phyloP scores from a whole-genome alignment of 2,113 vertebrate species.

The Daphoenositta chrysoptera region DNA sequence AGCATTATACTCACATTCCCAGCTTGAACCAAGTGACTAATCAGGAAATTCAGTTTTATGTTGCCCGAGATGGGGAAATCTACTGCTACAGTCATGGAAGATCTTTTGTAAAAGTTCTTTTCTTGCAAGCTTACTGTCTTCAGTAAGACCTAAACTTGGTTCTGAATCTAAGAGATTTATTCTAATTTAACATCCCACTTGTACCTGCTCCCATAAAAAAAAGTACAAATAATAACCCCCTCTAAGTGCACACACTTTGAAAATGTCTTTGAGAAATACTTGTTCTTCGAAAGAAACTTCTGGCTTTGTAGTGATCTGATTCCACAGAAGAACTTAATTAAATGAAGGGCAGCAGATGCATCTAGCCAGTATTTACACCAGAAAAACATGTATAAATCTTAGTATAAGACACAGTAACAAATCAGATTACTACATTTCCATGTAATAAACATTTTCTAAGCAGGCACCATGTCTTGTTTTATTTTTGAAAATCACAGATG shows the following conservation, averaged over 20 bases:
- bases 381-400: not conserved
- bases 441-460: not conserved
- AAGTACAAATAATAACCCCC: not conserved
- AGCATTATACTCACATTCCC: not conserved
- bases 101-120: not conserved
- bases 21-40: not conserved
- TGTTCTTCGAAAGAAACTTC: not conserved
- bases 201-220: not conserved
- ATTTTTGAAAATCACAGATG: not conserved
- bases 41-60: not conserved
- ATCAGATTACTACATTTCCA: not conserved
- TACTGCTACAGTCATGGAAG: not conserved
- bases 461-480: not conserved
- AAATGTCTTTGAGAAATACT: not conserved
- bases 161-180: not conserved
- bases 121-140: not conserved
- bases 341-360: not conserved
- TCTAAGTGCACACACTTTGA: not conserved
- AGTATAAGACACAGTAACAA: not conserved
- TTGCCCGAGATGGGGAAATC: not conserved
- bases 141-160: not conserved
- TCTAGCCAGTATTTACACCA: not conserved
- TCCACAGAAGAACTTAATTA: not conserved
- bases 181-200: not conserved
- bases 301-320: not conserved